A percentile compares a stretch with the other conserved stretches of the same genome.
phyloP scores from a whole-genome alignment of 2,113 vertebrate species.

The Dipodomys spectabilis region DNA sequence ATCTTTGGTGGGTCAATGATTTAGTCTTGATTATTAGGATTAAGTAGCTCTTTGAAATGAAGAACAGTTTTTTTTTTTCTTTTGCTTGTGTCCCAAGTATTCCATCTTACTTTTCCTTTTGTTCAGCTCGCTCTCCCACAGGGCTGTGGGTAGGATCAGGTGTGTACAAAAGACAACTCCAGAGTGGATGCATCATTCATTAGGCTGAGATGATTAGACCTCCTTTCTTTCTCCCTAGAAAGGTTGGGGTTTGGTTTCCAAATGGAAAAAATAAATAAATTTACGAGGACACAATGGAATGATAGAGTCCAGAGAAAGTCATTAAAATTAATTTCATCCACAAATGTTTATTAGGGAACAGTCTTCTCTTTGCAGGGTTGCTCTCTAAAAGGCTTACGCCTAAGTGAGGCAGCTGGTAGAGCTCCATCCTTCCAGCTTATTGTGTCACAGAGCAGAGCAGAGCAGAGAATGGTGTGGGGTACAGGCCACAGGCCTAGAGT shows the following conservation, averaged over 20 bases:
- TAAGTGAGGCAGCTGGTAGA: slow-evolving; percentile 38
- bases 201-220: not conserved
- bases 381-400: not conserved
- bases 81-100: not conserved
- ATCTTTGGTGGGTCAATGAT: not conserved
- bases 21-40: slow-evolving; percentile 23
- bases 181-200: not conserved
- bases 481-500: not conserved
- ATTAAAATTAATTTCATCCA: slow-evolving; percentile 41
- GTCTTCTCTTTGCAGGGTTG: slow-evolving; percentile 31
- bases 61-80: not conserved
- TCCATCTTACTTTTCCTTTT: not conserved
- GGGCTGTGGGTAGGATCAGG: not conserved
- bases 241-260: not conserved
- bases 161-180: not conserved
- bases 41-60: slow-evolving; percentile 20
- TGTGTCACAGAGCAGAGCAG: not conserved
- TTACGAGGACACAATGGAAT: not conserved
- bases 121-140: not conserved
- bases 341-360: slow-evolving; percentile 43
- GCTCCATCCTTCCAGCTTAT: not conserved
- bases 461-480: not conserved
- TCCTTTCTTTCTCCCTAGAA: not conserved
- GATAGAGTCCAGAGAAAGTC: not conserved
- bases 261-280: slow-evolving; percentile 9